Evolutionary conservation across 2,113 vertebrate genomes (phyloP).

Genomic region (Psittacula cyanocephala): DNA sequence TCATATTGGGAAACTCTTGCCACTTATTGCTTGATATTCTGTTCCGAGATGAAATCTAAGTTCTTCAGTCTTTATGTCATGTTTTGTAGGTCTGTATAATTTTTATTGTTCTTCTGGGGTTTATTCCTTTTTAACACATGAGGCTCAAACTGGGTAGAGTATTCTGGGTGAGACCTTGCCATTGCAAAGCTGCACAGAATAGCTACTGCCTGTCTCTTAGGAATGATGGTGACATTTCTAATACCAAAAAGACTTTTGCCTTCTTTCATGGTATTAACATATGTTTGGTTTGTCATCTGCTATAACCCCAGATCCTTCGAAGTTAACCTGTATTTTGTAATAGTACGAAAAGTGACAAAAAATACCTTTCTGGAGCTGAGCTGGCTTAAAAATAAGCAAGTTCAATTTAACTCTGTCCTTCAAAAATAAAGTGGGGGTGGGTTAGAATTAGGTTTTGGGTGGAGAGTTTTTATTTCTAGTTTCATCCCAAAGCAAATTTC

Average conservation of each 20-base stretch:
- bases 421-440: accelerated
- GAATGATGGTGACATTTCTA: not conserved
- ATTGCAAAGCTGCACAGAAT: not conserved
- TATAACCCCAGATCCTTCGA: not conserved
- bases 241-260: not conserved
- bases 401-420: not conserved
- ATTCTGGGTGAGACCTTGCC: not conserved
- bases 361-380: not conserved
- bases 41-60: not conserved
- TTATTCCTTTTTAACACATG: not conserved
- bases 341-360: not conserved
- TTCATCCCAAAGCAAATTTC: slow-evolving; percentile 62
- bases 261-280: not conserved
- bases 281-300: not conserved
- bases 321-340: not conserved
- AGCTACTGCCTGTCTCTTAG: not conserved
- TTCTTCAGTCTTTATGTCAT: not conserved
- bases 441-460: not conserved
- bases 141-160: not conserved
- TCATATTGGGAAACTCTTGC: not conserved
- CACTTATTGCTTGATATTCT: not conserved
- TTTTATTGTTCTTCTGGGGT: not conserved
- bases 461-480: slow-evolving; percentile 57
- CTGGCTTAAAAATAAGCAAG: not conserved
- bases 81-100: not conserved